Base-by-base conservation (phyloP, 92 coral and sea anemone species). In the Epizoanthus illoricatus region DNA sequence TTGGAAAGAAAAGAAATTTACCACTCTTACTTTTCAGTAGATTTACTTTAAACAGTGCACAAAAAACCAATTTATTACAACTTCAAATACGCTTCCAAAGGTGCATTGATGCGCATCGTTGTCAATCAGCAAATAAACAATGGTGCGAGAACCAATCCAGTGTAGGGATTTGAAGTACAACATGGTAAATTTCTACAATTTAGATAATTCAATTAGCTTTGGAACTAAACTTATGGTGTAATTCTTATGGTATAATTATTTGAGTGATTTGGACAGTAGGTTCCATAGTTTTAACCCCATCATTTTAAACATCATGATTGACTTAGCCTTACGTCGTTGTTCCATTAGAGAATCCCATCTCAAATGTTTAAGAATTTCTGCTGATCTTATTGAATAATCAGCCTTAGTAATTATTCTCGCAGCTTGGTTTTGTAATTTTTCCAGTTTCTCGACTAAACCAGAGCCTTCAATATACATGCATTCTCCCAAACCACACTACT, bases 221-320 rank as follows among this genome's bases (percentile, higher is more conserved):
- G 36, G 36, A 28, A 28, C 36, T 28, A 28, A 28, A 28, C 36
- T 28, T 28, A 28, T 28, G 36, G 36, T 28, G 36, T 28, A 28
- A 28, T 28, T 28, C 36, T 28, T 0, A n/a, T n/a, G n/a, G 2
- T 28, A 2, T 5, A 7, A 0, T n/a, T 62, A 0, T n/a, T 8
- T 62, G 39, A 3, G 19, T 62, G 7, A 28, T 28, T 28, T 28
- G 5, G 64, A 2, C 15, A 7, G 17, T 4, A 15, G 5, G 64
- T 59, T 59, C 64, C 64, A n/a, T 13, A 62, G 33, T 62, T 62
- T 62, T 62, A 62, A 33, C 67, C 67, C 67, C 8, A 62, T 62
- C 67, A 19, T 60, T 17, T 60, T 7, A 62, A 62, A 28, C 67
- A 62, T 20, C 24, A 62, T 23, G 36, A 19, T 62, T 23, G 33